Conservation (phyloP, 2,888 invertebrate species). For the Cryptophagus acutangulus region DNA sequence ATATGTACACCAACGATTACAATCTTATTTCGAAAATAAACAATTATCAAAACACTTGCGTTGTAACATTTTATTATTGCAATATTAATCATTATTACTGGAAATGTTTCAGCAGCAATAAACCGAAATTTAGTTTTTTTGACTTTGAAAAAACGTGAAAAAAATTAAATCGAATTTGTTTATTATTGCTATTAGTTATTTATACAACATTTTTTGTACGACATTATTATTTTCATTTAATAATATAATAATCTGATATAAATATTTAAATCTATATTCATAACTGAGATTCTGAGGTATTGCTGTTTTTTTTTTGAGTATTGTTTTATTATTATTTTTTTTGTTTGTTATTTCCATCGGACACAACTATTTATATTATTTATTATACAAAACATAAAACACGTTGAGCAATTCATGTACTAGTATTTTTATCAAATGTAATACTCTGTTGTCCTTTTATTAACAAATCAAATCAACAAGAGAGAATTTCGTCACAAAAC, state of each 20-base stretch:
- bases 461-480: constrained; percentile 4
- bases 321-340: constrained; percentile 32
- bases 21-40: constrained; percentile 34
- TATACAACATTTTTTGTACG: neutral
- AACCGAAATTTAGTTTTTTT: constrained; percentile 1
- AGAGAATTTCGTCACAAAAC: constrained; percentile 1
- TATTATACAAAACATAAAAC: no score
- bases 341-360: no score
- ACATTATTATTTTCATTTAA: constrained; percentile 2
- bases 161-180: constrained; percentile 4
- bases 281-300: constrained; percentile 51
- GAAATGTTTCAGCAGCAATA: no score
- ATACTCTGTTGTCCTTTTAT: constrained; percentile 32
- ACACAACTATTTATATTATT: no score
- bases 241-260: constrained; percentile 44
- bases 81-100: no score
- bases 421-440: no score
- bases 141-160: neutral
- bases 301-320: constrained; percentile 44
- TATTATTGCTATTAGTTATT: constrained; percentile 2
- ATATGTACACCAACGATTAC: constrained; percentile 43
- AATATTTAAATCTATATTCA: constrained; percentile 45
- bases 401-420: no score
- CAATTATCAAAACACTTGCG: constrained; percentile 44
- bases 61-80: constrained; percentile 45